phyloP scores from a whole-genome alignment of 2,888 invertebrate species.

The Xylocampa areola region DNA sequence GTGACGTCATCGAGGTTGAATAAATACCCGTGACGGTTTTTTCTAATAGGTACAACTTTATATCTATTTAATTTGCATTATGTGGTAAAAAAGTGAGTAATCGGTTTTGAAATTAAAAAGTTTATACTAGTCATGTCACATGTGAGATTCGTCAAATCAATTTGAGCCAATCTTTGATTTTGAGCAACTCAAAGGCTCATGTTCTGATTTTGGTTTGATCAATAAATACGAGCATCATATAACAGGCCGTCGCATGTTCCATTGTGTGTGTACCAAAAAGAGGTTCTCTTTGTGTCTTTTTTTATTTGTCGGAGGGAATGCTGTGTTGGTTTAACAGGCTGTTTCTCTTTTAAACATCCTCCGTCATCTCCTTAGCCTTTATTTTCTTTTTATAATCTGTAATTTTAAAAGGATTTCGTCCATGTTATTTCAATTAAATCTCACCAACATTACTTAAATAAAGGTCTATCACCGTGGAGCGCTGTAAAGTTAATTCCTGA shows the following conservation, averaged over 20 bases:
- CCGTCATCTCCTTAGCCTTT: constrained; percentile 14
- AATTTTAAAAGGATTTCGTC: not conserved
- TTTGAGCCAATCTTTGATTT: not conserved
- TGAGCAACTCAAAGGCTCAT: too few species aligned
- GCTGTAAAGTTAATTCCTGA: too few species aligned
- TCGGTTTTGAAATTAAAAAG: too few species aligned
- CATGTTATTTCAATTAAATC: too few species aligned
- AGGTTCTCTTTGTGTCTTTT: constrained; percentile 57
- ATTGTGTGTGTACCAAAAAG: constrained; percentile 56
- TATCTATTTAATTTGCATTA: too few species aligned
- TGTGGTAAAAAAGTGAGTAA: too few species aligned
- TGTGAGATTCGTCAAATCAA: constrained; percentile 11
- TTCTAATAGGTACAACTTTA: not conserved
- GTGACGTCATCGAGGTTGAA: constrained; percentile 58
- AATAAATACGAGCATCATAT: constrained; percentile 42
- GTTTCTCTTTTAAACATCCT: constrained; percentile 32
- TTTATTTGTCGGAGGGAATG: constrained; percentile 52
- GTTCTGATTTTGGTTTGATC: constrained; percentile 28
- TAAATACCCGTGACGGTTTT: constrained; percentile 8
- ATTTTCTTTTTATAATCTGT: constrained; percentile 9
- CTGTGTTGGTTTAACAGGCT: constrained; percentile 54
- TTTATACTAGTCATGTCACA: too few species aligned
- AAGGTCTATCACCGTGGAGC: too few species aligned
- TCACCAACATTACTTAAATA: too few species aligned
- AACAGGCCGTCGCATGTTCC: constrained; percentile 55